Conservation (phyloP, 2,888 invertebrate species). For the Cosmia trapezina region DNA sequence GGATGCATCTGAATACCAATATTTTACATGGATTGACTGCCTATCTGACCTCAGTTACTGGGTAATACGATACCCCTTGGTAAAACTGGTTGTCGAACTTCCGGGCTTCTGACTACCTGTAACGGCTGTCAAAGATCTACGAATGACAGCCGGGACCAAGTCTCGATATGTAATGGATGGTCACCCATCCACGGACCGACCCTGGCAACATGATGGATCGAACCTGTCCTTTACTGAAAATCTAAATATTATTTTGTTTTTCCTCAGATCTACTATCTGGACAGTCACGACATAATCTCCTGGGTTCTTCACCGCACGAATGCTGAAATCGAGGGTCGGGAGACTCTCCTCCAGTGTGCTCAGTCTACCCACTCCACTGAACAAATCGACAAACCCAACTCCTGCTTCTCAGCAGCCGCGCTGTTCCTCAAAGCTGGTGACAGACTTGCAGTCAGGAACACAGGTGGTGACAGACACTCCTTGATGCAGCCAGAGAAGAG, state of each 20-base stretch:
- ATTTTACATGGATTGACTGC: too few relatives aligned
- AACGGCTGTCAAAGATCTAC: too few relatives aligned
- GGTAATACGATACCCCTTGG: too few relatives aligned
- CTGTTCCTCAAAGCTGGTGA: conserved; percentile 92
- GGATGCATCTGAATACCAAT: too few relatives aligned
- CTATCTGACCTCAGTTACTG: too few relatives aligned
- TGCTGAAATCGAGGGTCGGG: conserved; percentile 87
- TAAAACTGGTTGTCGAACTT: too few relatives aligned
- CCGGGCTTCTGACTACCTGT: too few relatives aligned
- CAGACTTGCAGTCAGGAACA: conserved; percentile 92
- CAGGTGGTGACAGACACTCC: conserved; percentile 92
- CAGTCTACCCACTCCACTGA: conserved; percentile 91
- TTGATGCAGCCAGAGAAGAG: conserved; percentile 94
- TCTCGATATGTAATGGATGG: too few relatives aligned
- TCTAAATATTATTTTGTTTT: background rate
- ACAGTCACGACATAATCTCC: conserved; percentile 94
- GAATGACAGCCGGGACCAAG: too few relatives aligned
- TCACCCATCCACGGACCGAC: too few relatives aligned
- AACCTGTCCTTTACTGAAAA: background rate
- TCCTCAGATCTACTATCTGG: conserved; percentile 94
- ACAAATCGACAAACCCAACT: conserved; percentile 91
- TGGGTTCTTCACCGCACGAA: conserved; percentile 93
- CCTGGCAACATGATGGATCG: too few relatives aligned
- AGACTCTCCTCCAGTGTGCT: conserved; percentile 93
- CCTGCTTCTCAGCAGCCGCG: conserved; percentile 93